A percentile compares a stretch with the other conserved stretches of the same genome.
phyloP scores from a whole-genome alignment of 2,113 vertebrate genomes.

The Montifringilla adamsi region DNA sequence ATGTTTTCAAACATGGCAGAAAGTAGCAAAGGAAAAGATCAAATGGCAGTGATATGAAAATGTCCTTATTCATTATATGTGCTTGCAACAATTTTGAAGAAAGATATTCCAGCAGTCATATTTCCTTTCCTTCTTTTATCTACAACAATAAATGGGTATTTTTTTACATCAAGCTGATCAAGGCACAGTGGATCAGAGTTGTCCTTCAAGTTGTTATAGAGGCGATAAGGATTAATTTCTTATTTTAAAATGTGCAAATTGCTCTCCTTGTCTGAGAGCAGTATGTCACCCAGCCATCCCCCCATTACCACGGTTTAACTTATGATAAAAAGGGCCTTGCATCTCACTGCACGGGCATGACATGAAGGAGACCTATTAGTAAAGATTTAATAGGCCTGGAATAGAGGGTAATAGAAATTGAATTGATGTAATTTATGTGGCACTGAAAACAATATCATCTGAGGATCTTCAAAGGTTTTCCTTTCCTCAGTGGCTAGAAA shows the following conservation, averaged over 20 bases:
- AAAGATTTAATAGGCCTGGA: conserved; percentile 67
- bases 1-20: neutral
- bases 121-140: conserved; percentile 13
- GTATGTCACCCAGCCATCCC: neutral
- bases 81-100: neutral
- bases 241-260: conserved; percentile 71
- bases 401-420: conserved; percentile 65
- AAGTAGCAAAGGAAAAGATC: neutral
- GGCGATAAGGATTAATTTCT: conserved; percentile 64
- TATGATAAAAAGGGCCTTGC: conserved; percentile 65
- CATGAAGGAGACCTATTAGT: conserved; percentile 69
- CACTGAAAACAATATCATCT: neutral
- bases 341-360: conserved; percentile 16
- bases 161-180: conserved; percentile 45
- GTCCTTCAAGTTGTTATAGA: conserved; percentile 19
- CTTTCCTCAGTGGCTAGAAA: neutral
- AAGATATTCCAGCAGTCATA: neutral
- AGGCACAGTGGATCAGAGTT: conserved; percentile 24
- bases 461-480: conserved; percentile 51
- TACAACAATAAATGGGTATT: conserved; percentile 39
- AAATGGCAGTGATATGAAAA: neutral
- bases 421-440: conserved; percentile 68
- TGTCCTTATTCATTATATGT: neutral
- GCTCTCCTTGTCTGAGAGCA: conserved; percentile 36
- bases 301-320: conserved; percentile 20